Percentiles rank a stretch among this genome's conserved stretches.
Evolutionary conservation across 1,140 invertebrate genomes (phyloP).

Genomic region (Fragariocoptes setiger): DNA sequence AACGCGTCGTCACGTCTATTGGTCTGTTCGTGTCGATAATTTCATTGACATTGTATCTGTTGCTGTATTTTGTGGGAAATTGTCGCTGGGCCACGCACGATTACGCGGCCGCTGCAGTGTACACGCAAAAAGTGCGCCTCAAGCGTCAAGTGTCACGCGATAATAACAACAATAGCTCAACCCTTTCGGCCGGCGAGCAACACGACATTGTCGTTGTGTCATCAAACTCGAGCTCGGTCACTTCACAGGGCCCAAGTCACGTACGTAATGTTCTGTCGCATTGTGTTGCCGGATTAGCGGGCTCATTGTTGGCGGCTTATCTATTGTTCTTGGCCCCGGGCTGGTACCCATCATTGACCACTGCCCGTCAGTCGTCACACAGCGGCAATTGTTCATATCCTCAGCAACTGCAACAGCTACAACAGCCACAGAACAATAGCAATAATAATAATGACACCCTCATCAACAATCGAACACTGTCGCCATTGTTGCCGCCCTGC

Average conservation of each 20-base stretch:
- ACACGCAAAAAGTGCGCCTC: background rate
- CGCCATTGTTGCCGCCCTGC: too few relatives aligned
- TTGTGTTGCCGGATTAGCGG: constrained; percentile 20
- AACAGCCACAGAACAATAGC: constrained; percentile 11
- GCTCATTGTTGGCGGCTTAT: constrained; percentile 20
- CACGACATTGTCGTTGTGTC: too few relatives aligned
- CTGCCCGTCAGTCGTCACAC: too few relatives aligned
- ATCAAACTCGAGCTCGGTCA: too few relatives aligned
- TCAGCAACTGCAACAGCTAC: too few relatives aligned
- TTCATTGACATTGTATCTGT: background rate
- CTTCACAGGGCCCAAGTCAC: too few relatives aligned
- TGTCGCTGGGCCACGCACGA: background rate
- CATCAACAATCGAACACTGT: too few relatives aligned
- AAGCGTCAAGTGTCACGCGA: background rate
- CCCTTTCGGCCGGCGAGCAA: too few relatives aligned
- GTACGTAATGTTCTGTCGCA: too few relatives aligned
- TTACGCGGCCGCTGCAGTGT: background rate
- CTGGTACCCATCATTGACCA: too few relatives aligned
- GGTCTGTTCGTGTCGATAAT: background rate
- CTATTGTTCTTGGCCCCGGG: constrained; percentile 19
- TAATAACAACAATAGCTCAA: too few relatives aligned
- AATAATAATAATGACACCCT: background rate
- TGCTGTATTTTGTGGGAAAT: background rate
- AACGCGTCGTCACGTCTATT: background rate
- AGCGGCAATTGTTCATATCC: too few relatives aligned